phyloP scores from a whole-genome alignment of 2,888 invertebrate genomes.

The Tuta absoluta region DNA sequence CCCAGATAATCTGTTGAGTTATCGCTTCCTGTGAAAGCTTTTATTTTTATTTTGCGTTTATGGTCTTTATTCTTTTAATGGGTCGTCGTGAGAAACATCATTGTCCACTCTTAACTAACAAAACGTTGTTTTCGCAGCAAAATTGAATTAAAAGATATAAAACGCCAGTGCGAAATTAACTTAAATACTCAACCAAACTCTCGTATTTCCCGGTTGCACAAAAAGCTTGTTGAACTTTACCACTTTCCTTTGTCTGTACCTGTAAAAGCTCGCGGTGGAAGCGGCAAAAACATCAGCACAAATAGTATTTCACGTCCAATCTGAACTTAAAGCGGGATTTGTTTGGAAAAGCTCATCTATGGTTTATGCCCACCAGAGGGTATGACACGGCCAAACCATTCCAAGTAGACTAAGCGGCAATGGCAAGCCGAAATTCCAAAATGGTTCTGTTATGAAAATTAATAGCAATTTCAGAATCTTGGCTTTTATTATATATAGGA shows the following conservation, averaged over 20 bases:
- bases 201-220: neutral
- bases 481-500: too few relatives aligned
- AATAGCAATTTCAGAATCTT: too few relatives aligned
- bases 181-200: neutral
- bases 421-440: too few relatives aligned
- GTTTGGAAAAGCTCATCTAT: conserved; percentile 1
- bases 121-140: too few relatives aligned
- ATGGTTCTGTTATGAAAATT: too few relatives aligned
- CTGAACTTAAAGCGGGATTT: conserved; percentile 10
- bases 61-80: neutral
- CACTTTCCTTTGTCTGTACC: neutral
- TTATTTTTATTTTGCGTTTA: neutral
- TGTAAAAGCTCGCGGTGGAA: neutral
- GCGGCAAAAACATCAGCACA: conserved; percentile 4
- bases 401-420: too few relatives aligned
- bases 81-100: too few relatives aligned
- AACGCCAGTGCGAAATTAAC: too few relatives aligned
- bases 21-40: neutral
- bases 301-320: conserved; percentile 6
- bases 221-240: neutral
- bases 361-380: neutral
- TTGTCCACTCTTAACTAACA: too few relatives aligned
- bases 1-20: conserved; percentile 3
- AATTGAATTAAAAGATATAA: too few relatives aligned
- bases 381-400: conserved; percentile 18